These are phyloP conservation scores for Daubentonia madagascariensis DNA, from an alignment of 2,113 vertebrate genomes.

Conservation along the genomic window DNA sequence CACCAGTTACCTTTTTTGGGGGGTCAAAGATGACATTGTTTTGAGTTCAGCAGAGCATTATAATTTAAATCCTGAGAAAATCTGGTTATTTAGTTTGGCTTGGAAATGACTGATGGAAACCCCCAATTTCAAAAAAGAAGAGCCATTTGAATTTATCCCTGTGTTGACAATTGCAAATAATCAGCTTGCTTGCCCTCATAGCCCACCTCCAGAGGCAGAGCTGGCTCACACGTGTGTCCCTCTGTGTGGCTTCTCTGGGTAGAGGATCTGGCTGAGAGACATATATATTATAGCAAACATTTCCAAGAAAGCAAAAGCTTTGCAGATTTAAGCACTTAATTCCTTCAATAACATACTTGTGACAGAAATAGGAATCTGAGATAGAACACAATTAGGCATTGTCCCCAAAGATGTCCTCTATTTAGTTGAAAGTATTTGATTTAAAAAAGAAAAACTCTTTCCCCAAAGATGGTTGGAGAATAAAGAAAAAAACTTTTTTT, in stretches of 20 bases:
- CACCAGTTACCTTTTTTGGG: neutral
- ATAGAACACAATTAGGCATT: neutral
- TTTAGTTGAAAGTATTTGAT: neutral
- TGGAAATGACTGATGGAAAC: neutral
- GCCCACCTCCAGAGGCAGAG: neutral
- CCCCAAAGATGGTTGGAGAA: no score
- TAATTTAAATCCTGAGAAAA: neutral
- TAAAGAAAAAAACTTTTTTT: no score
- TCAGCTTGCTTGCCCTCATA: neutral
- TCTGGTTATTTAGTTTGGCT: neutral
- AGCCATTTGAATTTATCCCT: neutral
- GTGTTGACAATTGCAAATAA: neutral
- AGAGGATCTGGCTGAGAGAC: neutral
- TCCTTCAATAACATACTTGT: neutral
- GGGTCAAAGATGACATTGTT: neutral
- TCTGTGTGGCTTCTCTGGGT: neutral
- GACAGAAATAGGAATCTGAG: neutral
- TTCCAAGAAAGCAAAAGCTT: neutral
- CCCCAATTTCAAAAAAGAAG: neutral
- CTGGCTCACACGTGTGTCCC: neutral
- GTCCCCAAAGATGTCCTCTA: neutral
- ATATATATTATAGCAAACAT: neutral
- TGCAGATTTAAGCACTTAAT: neutral
- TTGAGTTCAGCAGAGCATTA: neutral
- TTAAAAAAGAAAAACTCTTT: neutral